Base-by-base conservation (phyloP, 1,140 invertebrate genomes). In the Chrysoperla carnea region DNA sequence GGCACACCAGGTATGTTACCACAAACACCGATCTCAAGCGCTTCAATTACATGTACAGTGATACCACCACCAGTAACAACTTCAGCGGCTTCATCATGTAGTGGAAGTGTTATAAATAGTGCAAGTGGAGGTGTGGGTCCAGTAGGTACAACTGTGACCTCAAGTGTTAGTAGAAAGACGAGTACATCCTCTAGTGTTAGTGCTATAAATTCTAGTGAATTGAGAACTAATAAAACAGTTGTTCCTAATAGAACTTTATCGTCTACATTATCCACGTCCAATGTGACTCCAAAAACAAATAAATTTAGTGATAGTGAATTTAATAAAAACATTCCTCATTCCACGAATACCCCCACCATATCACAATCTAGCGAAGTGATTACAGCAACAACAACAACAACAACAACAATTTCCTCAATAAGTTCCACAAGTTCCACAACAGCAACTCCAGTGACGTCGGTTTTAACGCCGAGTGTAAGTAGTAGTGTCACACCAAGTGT, bases 11-110 rank as follows among this genome's bases (percentile, higher is more conserved):
- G 61, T 13, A 53, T 61, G 9, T 45, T 63, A 38, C 58, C 64
- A 28, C 40, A 41, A 7, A 45, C 40, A 13, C 43, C 46, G 39
- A 42, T 43, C 13, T 40, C 46, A 11, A 7, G 11, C 57, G 39
- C 63, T 59, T 29, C 57, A 62, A 37, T 55, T 58, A 11, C 44
- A 61, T 41, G 56, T 61, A 52, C n/a, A 50, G 45, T 43, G 55
- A 45, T 38, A 48, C 41, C 31, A 46, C 41, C 40, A 53, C 48
- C 41, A 44, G 40, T 37, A 50, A 43, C 48, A 46, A 50, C 37
- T 36, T 42, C 50, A 40, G 51, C 44, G 51, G 43, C 29, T 23
- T 23, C 17, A 40, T 17, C 17, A 23, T 23, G 17, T 23, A 23
- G 17, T 23, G 17, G 17, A 23, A 23, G 17, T 23, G 17, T 23